phyloP scores from a whole-genome alignment of 1,140 invertebrate species.

The Euborellia annulipes region DNA sequence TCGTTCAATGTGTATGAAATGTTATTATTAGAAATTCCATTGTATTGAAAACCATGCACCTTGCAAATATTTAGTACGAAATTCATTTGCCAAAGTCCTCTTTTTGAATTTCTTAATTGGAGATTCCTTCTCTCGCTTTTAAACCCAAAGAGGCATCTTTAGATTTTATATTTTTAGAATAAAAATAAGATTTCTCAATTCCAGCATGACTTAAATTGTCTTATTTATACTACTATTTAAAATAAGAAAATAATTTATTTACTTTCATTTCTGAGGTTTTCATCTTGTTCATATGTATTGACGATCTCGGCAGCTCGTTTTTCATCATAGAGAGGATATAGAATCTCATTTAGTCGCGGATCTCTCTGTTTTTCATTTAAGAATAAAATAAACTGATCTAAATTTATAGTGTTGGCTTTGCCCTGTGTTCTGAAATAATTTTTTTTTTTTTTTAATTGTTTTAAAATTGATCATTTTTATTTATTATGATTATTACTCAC shows the following conservation, averaged over 20 bases:
- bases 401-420: slow-evolving; percentile 69
- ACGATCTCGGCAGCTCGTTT: slow-evolving; percentile 89
- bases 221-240: no score
- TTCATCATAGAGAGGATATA: slow-evolving; percentile 94
- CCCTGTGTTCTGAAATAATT: slow-evolving; percentile 58
- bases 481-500: slow-evolving; percentile 44
- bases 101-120: no score
- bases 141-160: no score
- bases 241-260: slow-evolving; percentile 23
- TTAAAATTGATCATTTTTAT: background rate
- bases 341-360: slow-evolving; percentile 95
- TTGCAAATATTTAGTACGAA: no score
- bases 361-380: slow-evolving; percentile 97
- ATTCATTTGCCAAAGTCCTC: no score
- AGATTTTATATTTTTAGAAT: slow-evolving; percentile 7
- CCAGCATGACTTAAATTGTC: background rate
- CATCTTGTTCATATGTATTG: slow-evolving; percentile 79
- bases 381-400: slow-evolving; percentile 84
- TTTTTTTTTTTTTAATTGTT: background rate
- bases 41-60: no score
- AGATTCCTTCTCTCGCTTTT: no score
- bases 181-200: slow-evolving; percentile 1
- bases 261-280: slow-evolving; percentile 63
- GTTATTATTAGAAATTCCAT: no score
- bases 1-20: no score